Evolutionary conservation across 2,888 invertebrate genomes (phyloP), one percentile per base, ranked within the genome.

Genomic region (Cataglyphis livida): DNA sequence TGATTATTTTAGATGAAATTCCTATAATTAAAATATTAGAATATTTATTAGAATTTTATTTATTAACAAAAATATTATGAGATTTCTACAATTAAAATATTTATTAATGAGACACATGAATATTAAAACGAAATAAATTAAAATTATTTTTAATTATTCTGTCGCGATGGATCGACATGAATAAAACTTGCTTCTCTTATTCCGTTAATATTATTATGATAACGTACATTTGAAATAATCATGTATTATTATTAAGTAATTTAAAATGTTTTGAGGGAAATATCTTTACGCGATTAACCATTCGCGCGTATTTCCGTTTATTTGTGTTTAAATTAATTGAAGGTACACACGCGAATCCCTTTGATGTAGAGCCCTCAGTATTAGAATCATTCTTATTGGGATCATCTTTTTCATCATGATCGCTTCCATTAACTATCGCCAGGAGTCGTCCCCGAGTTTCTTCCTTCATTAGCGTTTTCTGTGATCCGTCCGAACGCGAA

Each of bases 391-490:
- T n/a, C 48, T 64, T 21, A 78, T 70, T 35, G 41, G 32, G 62
- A 64, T 57, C 44, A 76, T 76, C 48, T 66, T 79, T 59, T 48
- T 81, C 38, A 71, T 81, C 71, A 3, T 44, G 61, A 81, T 73
- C 61, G 65, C 48, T 81, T 74, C 28, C 51, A 61, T 38, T 83
- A 83, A 74, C 51, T 38, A 35, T 35, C 32, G 44, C 25, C 62
- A 32, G 25, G n/a, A 64, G 21, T 25, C 7, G 12, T 51, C 51
- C 51, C 51, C 51, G 25, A 12, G 41, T 75, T 84, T 10, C 18
- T 59, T 41, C 61, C 54, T 87, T 89, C 84, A 78, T 89, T 86
- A 88, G 57, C 68, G 75, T 65, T 51, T 70, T 64, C 62, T 59
- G 71, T 61, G 82, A 83, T 21, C 64, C 59, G 73, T 44, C 32